Evolutionary conservation across 1,140 invertebrate species (phyloP), one percentile per base, ranked within the genome.

Genomic region (Ptiloglossa arizonensis): DNA sequence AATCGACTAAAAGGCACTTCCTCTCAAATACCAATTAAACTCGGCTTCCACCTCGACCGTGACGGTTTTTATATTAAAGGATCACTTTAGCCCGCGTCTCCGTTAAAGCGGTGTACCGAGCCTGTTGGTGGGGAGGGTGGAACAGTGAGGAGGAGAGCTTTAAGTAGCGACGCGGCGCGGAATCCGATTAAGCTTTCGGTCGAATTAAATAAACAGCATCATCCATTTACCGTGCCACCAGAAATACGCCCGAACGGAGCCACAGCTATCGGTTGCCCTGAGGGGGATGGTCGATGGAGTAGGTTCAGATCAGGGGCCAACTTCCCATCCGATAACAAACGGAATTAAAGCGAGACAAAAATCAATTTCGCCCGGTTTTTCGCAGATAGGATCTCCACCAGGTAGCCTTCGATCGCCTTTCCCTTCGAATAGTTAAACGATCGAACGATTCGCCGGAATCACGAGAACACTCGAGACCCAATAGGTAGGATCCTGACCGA

Each of bases 21-120:
- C 5, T n/a, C 67, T 27, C 56, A n/a, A n/a, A 32, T 32, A 46
- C 41, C 68, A 46, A 68, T 68, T 68, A 41, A 52, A 24, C 50
- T 41, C 35, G 32, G 22, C 32, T 60, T 38, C 17, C 9, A 13
- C 15, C 50, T 48, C 22, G 52, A 11, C 1, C 27, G 6, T 19
- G 17, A 38, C 38, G 19, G 2, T 32, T 22, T 32, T 46, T 32
- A n/a, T 29, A 11, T 13, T 19, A 38, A 41, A 41, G 15, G 22
- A 38, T 52, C 22, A 5, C 17, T 19, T 38, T 22, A 17, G 27
- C 19, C 19, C 22, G 24, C 4, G 8, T 1, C 5, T 41, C n/a
- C 19, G 27, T 8, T 15, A 3, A 19, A n/a, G 15, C 32, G 24
- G 27, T 24, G 54, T 17, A n/a, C 41, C 41, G 41, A 62, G 35